These are phyloP conservation scores for Chaetorhynchus papuensis DNA, from an alignment of 2,113 vertebrate species.

Conservation along the genomic window DNA sequence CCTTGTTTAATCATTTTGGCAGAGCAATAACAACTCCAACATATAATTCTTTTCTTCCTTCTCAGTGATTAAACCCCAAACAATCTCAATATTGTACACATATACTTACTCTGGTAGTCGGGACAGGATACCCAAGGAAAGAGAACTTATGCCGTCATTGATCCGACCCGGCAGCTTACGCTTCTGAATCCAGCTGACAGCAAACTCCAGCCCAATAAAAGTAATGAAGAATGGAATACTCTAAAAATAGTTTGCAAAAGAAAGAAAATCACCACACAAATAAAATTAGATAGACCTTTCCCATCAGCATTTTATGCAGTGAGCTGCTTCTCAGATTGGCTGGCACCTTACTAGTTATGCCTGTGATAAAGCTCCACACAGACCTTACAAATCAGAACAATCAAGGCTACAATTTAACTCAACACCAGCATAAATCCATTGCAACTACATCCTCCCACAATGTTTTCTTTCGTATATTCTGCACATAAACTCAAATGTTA, in stretches of 20 bases:
- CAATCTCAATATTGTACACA: neutral
- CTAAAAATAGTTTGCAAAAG: conserved; percentile 59
- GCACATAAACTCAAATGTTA: neutral
- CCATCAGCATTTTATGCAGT: neutral
- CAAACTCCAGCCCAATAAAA: conserved; percentile 82
- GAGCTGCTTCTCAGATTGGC: neutral
- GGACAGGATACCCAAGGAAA: conserved; percentile 85
- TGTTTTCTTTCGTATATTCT: neutral
- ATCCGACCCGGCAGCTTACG: conserved; percentile 65
- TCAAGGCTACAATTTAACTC: neutral
- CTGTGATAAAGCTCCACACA: neutral
- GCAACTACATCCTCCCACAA: neutral
- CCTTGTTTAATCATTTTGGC: neutral
- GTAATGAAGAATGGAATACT: conserved; percentile 85
- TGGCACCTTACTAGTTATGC: neutral
- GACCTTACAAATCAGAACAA: neutral
- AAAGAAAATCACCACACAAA: neutral
- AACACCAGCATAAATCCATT: neutral
- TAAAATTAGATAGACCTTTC: neutral
- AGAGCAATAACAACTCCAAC: neutral
- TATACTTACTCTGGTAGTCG: conserved; percentile 82
- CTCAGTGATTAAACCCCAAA: neutral
- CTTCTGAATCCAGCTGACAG: conserved; percentile 75
- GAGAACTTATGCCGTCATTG: conserved; percentile 80
- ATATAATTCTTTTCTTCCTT: neutral